These are phyloP conservation scores for Tachina lurida DNA, from an alignment of 2,888 invertebrate species.

Conservation along the genomic window DNA sequence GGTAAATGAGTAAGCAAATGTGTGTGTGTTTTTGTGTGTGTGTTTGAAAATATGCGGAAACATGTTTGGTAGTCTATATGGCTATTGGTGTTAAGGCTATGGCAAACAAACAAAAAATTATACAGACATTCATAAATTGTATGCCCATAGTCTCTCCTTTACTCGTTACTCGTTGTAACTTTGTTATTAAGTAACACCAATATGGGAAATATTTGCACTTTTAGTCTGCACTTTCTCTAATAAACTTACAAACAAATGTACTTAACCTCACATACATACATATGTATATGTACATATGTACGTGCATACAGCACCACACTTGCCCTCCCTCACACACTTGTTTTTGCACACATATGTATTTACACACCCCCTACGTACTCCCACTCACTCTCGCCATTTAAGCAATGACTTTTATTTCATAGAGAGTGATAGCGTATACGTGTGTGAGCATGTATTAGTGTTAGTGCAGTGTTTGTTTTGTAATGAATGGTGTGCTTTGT, in stretches of 20 bases:
- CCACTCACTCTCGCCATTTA: neutral
- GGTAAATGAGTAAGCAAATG: neutral
- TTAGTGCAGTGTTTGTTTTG: conserved; percentile 32
- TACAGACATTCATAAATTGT: conserved; percentile 48
- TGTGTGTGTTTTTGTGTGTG: neutral
- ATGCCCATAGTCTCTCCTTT: neutral
- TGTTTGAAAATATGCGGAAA: neutral
- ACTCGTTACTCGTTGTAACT: conserved; percentile 24
- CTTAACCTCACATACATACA: neutral
- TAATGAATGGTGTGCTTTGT: neutral
- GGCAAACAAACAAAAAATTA: conserved; percentile 16
- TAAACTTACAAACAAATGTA: neutral
- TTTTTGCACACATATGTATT: neutral
- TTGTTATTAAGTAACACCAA: conserved; percentile 56
- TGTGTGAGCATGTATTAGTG: neutral
- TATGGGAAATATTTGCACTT: conserved; percentile 61
- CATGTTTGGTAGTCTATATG: neutral
- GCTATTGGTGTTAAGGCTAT: conserved; percentile 10
- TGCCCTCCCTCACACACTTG: conserved; percentile 5
- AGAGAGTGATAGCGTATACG: neutral
- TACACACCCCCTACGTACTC: neutral
- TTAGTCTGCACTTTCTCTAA: conserved; percentile 29
- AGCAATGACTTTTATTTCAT: conserved; percentile 7
- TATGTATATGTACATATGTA: neutral
- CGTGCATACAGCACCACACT: neutral